Base-by-base conservation (phyloP, 2,888 invertebrate genomes). In the Agrochola lychnidis region DNA sequence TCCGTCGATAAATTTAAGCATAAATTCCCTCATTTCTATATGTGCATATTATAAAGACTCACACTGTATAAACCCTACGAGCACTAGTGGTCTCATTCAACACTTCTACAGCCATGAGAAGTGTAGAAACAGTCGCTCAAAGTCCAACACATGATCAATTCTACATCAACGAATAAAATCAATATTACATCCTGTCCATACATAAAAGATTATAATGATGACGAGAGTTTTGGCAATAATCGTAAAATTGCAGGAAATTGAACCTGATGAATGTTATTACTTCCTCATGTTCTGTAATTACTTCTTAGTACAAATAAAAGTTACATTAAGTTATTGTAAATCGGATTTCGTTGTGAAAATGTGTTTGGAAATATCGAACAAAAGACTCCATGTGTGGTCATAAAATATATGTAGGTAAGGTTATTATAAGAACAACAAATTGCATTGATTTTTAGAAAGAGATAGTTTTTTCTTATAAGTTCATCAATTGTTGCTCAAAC, bases 191-290 rank as follows among this genome's bases (percentile, higher is more conserved):
- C 82, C 83, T 77, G 85, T 77, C 59, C 4, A 36, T 16, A 68
- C 48, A 57, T 73, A 73, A 70, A 67, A 77, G 45, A 48, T 51
- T 53, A 25, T 77, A 78, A 71, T 78, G 57, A 82, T 42, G 78
- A 51, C 85, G 61, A 61, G 68, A 36, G 51, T 78, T 83, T 85
- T 82, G 53, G 73, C 85, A 82, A 81, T 78, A 71, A 57, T 78
- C 78, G 64, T 85, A 74, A 83, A 82, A 74, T 85, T 74, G 53
- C 85, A 81, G 83, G 83, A 83, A 85, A 78, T 82, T 57, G 56
- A 62, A 70, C 73, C 16, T 42, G 69, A 83, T 74, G 64, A 64
- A 78, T 66, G 56, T 73, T 53, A 85, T 73, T 59, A 83, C 82
- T 85, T 83, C 85, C 83, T 82, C 42, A 80, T 80, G 62, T 57